Evolutionary conservation across 2,113 vertebrate species (phyloP), one percentile per base, ranked within the genome.

Genomic region (Mustelus asterias): DNA sequence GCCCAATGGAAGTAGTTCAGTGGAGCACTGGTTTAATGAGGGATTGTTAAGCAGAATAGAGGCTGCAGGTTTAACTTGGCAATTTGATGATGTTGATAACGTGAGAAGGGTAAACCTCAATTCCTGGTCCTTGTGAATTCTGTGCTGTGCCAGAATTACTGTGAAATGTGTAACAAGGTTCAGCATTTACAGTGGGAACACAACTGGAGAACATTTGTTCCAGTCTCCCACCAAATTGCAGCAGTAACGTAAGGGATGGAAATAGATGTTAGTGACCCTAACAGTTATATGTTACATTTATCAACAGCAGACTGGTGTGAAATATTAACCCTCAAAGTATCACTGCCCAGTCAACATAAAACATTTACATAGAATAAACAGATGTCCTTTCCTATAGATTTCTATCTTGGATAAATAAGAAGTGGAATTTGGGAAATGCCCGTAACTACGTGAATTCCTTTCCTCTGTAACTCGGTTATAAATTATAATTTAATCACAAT

Each of bases 181-280:
- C 18, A 69, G 63, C 63, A 67, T 94, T 94, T 94, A 41, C 16
- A 37, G 18, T 69, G 92, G n/a, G 92, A 94, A 69, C 22, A 7
- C 92, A 94, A 69, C 63, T 69, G 65, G 22, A 69, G 92, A 69
- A 65, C n/a, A 69, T 94, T 94, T 94, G 92, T 69, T 94, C n/a
- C 65, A 94, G 63, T 65, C n/a, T 69, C 37, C 63, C 92, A 37
- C 60, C 65, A 18, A 94, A 94, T 67, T 37, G 63, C 37, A 41
- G 63, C 26, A 69, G 63, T 94, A 94, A 94, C 9, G n/a, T n/a
- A 69, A 44, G n/a, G 63, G 92, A 69, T 67, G 41, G 33, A 69
- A 20, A 94, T 24, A 69, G 16, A 69, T 69, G 83, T 94, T 67
- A 67, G n/a, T 67, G 20, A 67, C 58, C n/a, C 18, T 67, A n/a